Base-by-base conservation (phyloP, 92 coral and sea anemone species). In the Phenganax marumi region DNA sequence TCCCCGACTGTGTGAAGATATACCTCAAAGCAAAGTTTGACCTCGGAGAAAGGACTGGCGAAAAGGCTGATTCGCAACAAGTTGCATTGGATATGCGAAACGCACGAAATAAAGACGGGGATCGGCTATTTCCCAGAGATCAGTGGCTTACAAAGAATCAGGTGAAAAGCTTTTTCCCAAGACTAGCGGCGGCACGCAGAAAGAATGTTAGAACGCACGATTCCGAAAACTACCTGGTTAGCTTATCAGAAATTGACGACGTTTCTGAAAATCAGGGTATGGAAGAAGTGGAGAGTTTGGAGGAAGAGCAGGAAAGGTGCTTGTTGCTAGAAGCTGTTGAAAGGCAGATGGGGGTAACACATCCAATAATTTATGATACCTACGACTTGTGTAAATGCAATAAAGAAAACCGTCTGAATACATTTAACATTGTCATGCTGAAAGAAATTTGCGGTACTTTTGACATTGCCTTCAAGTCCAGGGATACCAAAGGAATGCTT, bases 71-170 rank as follows among this genome's bases (percentile, higher is more conserved):
- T 81, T 91, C 91, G 18, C 76, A 62, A 69, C 81, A 88, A 50
- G 93, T 90, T 3, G 78, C 91, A 8, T 73, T 63, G 33, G 87
- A 90, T 43, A 90, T 90, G 93, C 79, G 93, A 24, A 88, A 81
- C 7, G 87, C 89, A 39, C 85, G 84, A 77, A 85, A 85, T 14
- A 85, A 77, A 81, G 73, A 87, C 18, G 79, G 81, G 64, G 74
- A 82, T 55, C 80, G 93, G 48, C 56, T 85, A 61, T 90, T 90
- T 79, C 61, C 61, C 12, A 69, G 92, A 84, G 81, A 82, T 53
- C 87, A 86, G 81, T 89, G 92, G 92, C 52, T 90, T 62, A 76
- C 93, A 50, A 81, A 85, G 52, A 90, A 71, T 66, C 89, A 87
- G 70, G 73, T 90, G 53, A 84, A 87, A 69, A 87, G 89, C 60